A percentile compares a stretch with the other conserved stretches of the same genome.
Evolutionary conservation across 2,888 invertebrate genomes (phyloP).

Genomic region (Oligia latruncula): DNA sequence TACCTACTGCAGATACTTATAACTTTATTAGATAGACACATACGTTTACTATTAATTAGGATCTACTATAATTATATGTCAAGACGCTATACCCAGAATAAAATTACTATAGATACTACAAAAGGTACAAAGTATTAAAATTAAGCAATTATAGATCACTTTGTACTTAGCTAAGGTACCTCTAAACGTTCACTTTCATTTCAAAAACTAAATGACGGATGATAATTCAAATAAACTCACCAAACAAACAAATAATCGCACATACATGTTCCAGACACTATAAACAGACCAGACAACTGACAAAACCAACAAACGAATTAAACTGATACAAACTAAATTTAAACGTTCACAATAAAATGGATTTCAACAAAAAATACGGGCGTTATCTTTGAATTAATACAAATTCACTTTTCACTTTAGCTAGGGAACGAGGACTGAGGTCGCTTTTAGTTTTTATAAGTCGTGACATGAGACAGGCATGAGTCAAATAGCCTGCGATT

Average conservation of each 20-base stretch:
- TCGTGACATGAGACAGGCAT: conserved; percentile 13
- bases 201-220: background rate
- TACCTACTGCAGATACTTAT: background rate
- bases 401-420: conserved; percentile 58
- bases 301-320: conserved; percentile 12
- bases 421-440: conserved; percentile 31
- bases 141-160: background rate
- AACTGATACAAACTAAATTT: conserved; percentile 44
- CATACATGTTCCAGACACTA: conserved; percentile 41
- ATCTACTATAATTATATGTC: background rate
- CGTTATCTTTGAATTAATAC: conserved; percentile 43
- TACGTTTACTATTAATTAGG: background rate
- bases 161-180: no score
- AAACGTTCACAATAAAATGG: conserved; percentile 36
- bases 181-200: background rate
- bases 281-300: conserved; percentile 15
- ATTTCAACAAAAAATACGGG: conserved; percentile 60
- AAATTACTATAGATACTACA: background rate
- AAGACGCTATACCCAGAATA: background rate
- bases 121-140: background rate
- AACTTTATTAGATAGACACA: background rate
- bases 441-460: conserved; percentile 54
- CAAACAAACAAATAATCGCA: conserved; percentile 44
- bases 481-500: conserved; percentile 42
- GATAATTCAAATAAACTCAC: conserved; percentile 38